Base-by-base conservation (phyloP, 1,140 invertebrate genomes). In the Drosophila tristis region DNA sequence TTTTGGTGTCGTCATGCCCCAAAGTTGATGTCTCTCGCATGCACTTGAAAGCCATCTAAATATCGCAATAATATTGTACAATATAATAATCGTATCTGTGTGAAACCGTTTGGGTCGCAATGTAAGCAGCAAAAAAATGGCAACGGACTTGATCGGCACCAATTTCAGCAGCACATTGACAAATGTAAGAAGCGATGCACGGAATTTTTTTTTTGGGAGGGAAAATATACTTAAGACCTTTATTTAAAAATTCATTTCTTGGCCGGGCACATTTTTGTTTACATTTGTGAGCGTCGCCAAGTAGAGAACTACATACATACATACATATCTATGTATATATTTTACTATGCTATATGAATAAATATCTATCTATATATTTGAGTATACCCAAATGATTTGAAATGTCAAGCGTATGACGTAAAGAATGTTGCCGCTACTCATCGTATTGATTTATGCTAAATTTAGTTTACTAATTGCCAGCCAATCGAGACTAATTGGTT, bases 51-150 rank as follows among this genome's bases (percentile, higher is more conserved):
- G 49, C 76, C 54, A 57, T 48, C 45, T 25, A 44, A 84, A 44
- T 50, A 86, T 54, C 51, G 57, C 50, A 44, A 67, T 45, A 59
- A 56, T 66, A 62, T 84, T 68, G 56, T 51, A 72, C 42, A 57
- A 31, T 60, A 60, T 48, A 54, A 61, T 55, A 44, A 44, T 51
- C 55, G 51, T 61, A 29, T 75, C 15, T 65, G 74, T 78, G 59
- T 59, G 49, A 45, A 23, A n/a, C 16, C 35, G 45, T 53, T 43
- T 43, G 42, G 57, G 73, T 49, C 80, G 82, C 82, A 78, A 86
- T 86, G 81, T 86, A 82, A 87, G 68, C 82, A 67, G 80, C 45
- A 49, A 73, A 81, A 87, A 86, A 87, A 86, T 86, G 81, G 84
- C 82, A 67, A 82, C 58, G 60, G 75, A 59, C 60, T 79, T 89